A percentile compares a stretch with the other conserved stretches of the same genome.
Conservation (phyloP, 2,113 vertebrate genomes). For the Amia ocellicauda region DNA sequence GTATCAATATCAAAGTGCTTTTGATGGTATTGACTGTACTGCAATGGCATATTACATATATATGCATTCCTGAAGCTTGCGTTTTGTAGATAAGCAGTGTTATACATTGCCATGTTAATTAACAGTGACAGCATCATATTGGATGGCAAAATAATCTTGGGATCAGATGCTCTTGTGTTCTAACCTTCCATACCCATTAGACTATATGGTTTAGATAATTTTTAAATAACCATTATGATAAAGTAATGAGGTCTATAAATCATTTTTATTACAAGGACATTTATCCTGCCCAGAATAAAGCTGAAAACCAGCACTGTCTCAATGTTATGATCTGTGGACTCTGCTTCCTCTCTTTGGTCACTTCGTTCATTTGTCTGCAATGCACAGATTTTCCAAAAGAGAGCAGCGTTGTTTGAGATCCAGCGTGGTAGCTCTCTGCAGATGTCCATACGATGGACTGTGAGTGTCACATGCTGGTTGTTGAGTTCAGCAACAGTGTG, state of each 20-base stretch:
- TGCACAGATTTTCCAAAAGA: background rate
- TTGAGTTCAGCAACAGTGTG: no score
- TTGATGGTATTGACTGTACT: background rate
- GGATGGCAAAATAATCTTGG: slow-evolving; percentile 3
- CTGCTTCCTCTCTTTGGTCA: background rate
- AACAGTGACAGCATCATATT: slow-evolving; percentile 8
- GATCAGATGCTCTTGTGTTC: background rate
- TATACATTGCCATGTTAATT: slow-evolving; percentile 1
- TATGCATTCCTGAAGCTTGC: background rate
- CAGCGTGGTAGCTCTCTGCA: no score
- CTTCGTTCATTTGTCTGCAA: no score
- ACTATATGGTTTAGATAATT: background rate
- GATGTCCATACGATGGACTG: no score
- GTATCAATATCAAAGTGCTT: background rate
- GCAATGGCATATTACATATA: background rate
- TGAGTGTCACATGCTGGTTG: no score
- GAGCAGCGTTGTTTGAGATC: background rate
- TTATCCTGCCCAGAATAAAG: slow-evolving; percentile 5
- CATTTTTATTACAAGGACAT: slow-evolving; percentile 3
- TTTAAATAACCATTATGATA: slow-evolving; percentile 6
- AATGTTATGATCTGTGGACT: background rate
- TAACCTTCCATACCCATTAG: slow-evolving; percentile 10
- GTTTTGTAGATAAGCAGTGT: background rate
- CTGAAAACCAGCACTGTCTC: background rate
- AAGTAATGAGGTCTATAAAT: background rate